Base-by-base conservation (phyloP, 2,113 vertebrate genomes). In the Coptodon rendalli region DNA sequence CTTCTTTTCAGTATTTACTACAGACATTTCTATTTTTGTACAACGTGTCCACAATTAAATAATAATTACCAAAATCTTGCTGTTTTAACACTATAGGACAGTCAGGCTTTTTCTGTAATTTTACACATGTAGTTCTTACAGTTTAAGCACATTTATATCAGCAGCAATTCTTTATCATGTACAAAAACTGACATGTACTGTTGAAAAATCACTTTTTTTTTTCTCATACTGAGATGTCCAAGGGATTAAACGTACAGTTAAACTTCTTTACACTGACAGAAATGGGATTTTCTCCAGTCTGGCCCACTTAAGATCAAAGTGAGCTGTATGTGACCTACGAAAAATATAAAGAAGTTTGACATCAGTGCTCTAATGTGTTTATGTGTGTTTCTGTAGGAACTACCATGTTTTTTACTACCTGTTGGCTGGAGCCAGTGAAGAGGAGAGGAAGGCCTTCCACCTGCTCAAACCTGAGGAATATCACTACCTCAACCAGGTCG, bases 391-490 rank as follows among this genome's bases (percentile, higher is more conserved):
- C 24, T 84, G 19, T 5, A 99, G 98, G 96, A 99, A 99, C 96
- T 99, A 99, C 95, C 98, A 99, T 86, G 98, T 99, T 43, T 99
- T 99, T 94, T 99, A 99, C 96, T 99, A 99, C 96, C 97, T 99
- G 57, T 95, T 99, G 96, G 98, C 98, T 45, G 98, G 98, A 95
- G 97, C 98, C 29, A 98, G 97, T 66, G 98, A 99, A 87, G 98
- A 98, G 36, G 98, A 99, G 94, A 97, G 97, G 93, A 96, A 96
- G 89, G 93, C 97, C 2, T 99, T 99, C 92, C 98, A 99, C 80
- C 97, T 99, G 94, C 97, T 98, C 81, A 95, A 97, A 83, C 98
- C 98, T 43, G 98, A 99, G 93, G 98, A 97, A 83, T 99, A 99
- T 94, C 98, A 99, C 97, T 99, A 98, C 94, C 97, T 99, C 83